Evolutionary conservation across 2,888 invertebrate genomes (phyloP).

Genomic region (Ormyrus nitidulus): DNA sequence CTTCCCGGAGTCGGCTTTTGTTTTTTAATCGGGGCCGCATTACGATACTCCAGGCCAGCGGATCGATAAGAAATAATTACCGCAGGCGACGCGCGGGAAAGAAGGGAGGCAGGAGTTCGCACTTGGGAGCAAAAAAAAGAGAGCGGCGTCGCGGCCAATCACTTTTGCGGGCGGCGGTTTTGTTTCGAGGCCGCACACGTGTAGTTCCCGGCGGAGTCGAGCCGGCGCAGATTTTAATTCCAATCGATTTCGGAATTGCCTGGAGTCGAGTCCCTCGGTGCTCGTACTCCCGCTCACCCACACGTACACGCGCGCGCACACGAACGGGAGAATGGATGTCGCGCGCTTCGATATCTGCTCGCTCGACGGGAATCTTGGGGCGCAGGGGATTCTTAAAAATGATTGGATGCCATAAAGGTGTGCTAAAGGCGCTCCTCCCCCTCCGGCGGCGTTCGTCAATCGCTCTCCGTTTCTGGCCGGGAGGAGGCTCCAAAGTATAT

Average conservation of each 20-base stretch:
- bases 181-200: constrained; percentile 19
- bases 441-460: constrained; percentile 23
- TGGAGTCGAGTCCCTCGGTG: constrained; percentile 33
- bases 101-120: no score
- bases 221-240: constrained; percentile 58
- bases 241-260: constrained; percentile 59
- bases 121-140: no score
- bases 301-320: neutral
- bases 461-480: neutral
- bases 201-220: constrained; percentile 28
- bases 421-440: constrained; percentile 28
- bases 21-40: constrained; percentile 40
- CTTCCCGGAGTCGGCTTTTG: neutral
- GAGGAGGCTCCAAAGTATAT: neutral
- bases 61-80: constrained; percentile 39
- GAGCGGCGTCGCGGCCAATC: constrained; percentile 38
- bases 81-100: neutral
- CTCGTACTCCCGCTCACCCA: neutral
- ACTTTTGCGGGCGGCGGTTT: constrained; percentile 22
- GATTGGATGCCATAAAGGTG: constrained; percentile 63
- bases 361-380: constrained; percentile 56
- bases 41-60: neutral
- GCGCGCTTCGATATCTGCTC: constrained; percentile 32
- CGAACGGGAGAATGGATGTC: neutral
- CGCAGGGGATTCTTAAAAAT: constrained; percentile 64